phyloP scores from a whole-genome alignment of 2,888 invertebrate genomes.

The Drosophila engyochracea region DNA sequence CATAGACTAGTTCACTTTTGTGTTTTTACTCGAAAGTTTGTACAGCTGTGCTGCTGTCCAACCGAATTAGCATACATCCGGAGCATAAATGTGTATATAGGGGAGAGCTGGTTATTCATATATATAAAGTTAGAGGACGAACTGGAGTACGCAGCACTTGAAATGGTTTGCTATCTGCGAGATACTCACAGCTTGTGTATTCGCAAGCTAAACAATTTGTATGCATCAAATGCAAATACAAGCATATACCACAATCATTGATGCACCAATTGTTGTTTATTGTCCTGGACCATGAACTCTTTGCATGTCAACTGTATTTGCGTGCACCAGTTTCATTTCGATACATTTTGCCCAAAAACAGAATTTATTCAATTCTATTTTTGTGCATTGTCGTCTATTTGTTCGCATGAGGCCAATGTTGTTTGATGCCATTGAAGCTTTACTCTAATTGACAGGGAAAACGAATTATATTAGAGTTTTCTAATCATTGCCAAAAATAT shows the following conservation, averaged over 20 bases:
- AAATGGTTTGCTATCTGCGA: slow-evolving; percentile 34
- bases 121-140: slow-evolving; percentile 1
- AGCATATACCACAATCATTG: slow-evolving; percentile 60
- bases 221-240: slow-evolving; percentile 66
- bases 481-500: neutral
- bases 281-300: slow-evolving; percentile 23
- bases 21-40: slow-evolving; percentile 10
- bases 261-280: slow-evolving; percentile 64
- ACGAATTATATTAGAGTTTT: neutral
- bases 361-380: neutral
- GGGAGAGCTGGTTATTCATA: neutral
- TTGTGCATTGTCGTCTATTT: neutral
- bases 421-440: neutral
- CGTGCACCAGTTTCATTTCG: slow-evolving; percentile 5
- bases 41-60: slow-evolving; percentile 29
- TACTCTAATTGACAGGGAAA: neutral
- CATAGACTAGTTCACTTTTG: neutral
- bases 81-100: neutral
- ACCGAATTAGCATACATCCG: slow-evolving; percentile 40
- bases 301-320: slow-evolving; percentile 44
- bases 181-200: slow-evolving; percentile 26
- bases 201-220: slow-evolving; percentile 43
- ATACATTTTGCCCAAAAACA: neutral
- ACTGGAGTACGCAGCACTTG: slow-evolving; percentile 15
- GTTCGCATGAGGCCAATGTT: neutral